Evolutionary conservation across 2,113 vertebrate genomes (phyloP), one percentile per base, ranked within the genome.

Genomic region (Istiophorus platypterus): DNA sequence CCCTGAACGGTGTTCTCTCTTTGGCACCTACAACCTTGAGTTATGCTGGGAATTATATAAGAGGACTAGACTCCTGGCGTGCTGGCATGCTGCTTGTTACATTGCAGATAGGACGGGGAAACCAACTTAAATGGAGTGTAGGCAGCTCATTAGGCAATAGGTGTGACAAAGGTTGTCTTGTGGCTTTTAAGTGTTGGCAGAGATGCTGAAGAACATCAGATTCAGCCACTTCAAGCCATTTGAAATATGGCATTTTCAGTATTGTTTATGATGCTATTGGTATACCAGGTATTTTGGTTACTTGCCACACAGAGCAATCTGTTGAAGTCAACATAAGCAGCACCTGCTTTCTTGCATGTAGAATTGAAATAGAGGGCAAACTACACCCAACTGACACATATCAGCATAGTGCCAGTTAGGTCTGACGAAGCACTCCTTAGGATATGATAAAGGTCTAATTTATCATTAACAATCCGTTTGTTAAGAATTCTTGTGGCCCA

Each of bases 11-110:
- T 56, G 51, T 64, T 49, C 37, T 47, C 24, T 42, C 14, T 29
- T 42, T 17, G 34, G 12, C 66, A 52, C 20, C 14, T 70, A 39
- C 37, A 39, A 34, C 37, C 37, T 39, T 5, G 7, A 39, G 37
- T 39, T 9, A 39, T 45, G 42, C 61, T 4, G 7, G 59, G 67
- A 82, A 77, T 65, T 58, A 49, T 18, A 26, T 63, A 58, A 76
- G 24, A 22, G 64, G 29, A 37, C 24, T 29, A 24, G n/a, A 41
- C 15, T 57, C n/a, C 34, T 42, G 57, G 13, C 57, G 45, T 51
- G 7, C 9, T 11, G n/a, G 31, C 31, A 75, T 39, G 39, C 37
- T 37, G 45, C 26, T 20, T 52, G 51, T 51, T 59, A 22, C 22
- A 22, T 29, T 45, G 47, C 20, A 41, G 58, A 62, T 66, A 5